Conservation (phyloP, 2,113 vertebrate species). For the Calidris pygmaea region DNA sequence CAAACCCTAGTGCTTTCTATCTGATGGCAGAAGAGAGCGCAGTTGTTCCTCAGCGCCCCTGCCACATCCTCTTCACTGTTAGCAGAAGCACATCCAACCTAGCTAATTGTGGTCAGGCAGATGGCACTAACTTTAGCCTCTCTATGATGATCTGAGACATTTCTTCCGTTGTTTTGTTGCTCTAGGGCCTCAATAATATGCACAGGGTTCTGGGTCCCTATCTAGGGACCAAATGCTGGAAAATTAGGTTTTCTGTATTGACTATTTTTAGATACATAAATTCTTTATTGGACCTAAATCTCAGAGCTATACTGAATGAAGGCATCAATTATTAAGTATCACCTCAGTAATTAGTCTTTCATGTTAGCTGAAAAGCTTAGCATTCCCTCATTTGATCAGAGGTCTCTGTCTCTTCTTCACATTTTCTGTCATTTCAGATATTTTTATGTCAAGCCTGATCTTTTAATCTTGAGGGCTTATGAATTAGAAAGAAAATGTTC, state of each 20-base stretch:
- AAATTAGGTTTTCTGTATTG: constrained; percentile 7
- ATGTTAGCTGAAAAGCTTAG: constrained; percentile 17
- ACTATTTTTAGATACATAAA: constrained; percentile 53
- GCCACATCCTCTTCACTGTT: neutral
- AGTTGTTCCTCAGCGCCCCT: neutral
- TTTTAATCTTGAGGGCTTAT: constrained; percentile 12
- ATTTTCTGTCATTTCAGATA: constrained; percentile 27
- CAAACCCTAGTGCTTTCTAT: neutral
- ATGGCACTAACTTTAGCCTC: neutral
- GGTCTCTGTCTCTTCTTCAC: neutral
- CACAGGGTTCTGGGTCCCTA: neutral
- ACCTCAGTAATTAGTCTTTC: constrained; percentile 48
- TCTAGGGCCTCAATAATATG: neutral
- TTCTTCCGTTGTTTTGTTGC: neutral
- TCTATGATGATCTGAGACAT: neutral
- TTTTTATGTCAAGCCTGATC: constrained; percentile 19
- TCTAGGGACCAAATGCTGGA: neutral
- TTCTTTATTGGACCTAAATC: constrained; percentile 44
- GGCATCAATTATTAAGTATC: constrained; percentile 52
- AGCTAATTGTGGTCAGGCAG: neutral
- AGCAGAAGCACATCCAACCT: neutral
- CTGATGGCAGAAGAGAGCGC: neutral
- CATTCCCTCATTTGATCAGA: constrained; percentile 32
- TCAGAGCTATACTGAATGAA: constrained; percentile 16
- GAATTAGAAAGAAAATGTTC: constrained; percentile 14